Evolutionary conservation across 2,113 vertebrate species (phyloP).

Genomic region (Cichladusa arquata): DNA sequence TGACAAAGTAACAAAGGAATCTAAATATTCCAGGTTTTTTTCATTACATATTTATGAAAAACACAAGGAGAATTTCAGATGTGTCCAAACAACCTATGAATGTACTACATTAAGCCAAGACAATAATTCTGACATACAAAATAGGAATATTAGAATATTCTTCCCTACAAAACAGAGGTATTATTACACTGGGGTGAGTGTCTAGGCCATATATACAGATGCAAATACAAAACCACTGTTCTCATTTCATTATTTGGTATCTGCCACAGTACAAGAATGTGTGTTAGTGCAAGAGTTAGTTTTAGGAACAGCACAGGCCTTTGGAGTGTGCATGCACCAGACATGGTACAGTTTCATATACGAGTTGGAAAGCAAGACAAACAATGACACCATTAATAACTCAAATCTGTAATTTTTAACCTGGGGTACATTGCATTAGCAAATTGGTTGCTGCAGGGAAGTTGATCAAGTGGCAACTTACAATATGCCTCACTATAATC

Average conservation of each 20-base stretch:
- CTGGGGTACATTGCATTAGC: background rate
- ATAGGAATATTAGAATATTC: background rate
- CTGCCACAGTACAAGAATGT: background rate
- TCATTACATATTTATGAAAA: background rate
- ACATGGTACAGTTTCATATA: background rate
- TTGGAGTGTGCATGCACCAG: background rate
- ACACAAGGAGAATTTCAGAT: background rate
- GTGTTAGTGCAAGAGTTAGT: background rate
- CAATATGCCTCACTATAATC: background rate
- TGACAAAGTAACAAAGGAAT: background rate
- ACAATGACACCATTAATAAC: background rate
- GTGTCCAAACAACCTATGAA: background rate
- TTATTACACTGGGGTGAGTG: background rate
- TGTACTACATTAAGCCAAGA: background rate
- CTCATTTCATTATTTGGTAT: background rate
- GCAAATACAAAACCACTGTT: background rate
- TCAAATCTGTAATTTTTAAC: background rate
- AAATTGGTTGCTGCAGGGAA: background rate
- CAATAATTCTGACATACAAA: background rate
- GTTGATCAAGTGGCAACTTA: background rate
- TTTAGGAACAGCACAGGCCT: background rate
- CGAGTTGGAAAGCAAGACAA: background rate
- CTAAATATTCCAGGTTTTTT: background rate
- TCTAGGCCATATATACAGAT: background rate
- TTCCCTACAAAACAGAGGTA: background rate